These are phyloP conservation scores for Halcyon leucocephala DNA, from an alignment of 2,797 vertebrate genomes.

Conservation along the genomic window DNA sequence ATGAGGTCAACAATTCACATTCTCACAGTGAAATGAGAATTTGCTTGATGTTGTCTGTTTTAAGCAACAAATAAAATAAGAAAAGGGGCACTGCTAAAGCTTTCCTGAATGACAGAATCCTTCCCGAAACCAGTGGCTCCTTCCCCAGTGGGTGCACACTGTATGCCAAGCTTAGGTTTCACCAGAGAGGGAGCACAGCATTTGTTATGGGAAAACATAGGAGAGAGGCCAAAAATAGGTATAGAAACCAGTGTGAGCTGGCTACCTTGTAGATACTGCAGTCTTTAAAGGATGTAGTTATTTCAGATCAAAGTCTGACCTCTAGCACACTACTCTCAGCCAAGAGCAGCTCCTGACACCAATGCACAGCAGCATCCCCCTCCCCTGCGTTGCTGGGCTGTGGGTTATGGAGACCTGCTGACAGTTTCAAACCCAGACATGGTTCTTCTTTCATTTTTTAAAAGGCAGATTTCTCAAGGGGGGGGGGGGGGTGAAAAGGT, in stretches of 20 bases:
- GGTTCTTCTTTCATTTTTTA: slow-evolving; percentile 36
- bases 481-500: not conserved
- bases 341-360: not conserved
- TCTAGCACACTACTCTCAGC: not conserved
- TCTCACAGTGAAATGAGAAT: not conserved
- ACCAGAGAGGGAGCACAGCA: not conserved
- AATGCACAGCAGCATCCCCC: accelerated
- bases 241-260: not conserved
- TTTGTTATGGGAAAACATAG: not conserved
- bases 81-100: not conserved
- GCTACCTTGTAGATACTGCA: not conserved
- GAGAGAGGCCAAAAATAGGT: not conserved
- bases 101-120: not conserved
- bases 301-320: not conserved
- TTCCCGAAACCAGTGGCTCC: not conserved
- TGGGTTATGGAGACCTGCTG: not conserved
- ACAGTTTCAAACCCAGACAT: not conserved
- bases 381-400: not conserved
- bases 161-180: not conserved
- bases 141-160: accelerated
- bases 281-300: not conserved
- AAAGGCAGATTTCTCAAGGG: not conserved
- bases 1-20: not conserved
- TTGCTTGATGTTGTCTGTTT: not conserved
- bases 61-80: not conserved